Base-by-base conservation (phyloP, 2,113 vertebrate genomes). In the Hiodon alosoides region DNA sequence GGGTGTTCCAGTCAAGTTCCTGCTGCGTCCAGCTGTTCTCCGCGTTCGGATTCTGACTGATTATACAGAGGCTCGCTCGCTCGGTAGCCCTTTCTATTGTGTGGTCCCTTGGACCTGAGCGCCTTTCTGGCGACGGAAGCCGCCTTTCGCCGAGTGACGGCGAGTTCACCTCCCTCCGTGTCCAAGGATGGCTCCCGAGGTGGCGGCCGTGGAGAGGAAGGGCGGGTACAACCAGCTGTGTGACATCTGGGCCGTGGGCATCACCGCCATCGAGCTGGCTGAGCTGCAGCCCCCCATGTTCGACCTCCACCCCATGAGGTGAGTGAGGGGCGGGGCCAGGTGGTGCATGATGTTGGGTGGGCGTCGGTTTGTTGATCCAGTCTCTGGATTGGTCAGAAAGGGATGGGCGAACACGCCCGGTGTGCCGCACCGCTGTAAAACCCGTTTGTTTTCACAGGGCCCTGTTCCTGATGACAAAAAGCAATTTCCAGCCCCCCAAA, bases 211-310 rank as follows among this genome's bases (percentile, higher is more conserved):
- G n/a, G 97, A 98, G 83, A 91, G 97, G 81, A 98, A 98, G 88
- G 97, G 97, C 16, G 97, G 97, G 7, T 99, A 99, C 84, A 99
- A 99, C 83, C 97, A 99, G 52, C 90, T 98, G 53, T 99, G 97
- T 90, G 97, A 99, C 68, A 94, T 98, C 76, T 98, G 97, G 97
- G 97, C 97, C 0, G 97, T 98, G 82, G 97, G 97, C 31, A 99
- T 99, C 80, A 99, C 97, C 5, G 94, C 96, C 74, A 99, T 99
- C 79, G 97, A 99, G 80, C 92, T 99, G 59, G 97, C 96, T 0
- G 97, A 99, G 72, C 94, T 98, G 9, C 97, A 99, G 71, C 97
- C 97, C 0, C 97, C 97, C 4, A 99, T 98, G 97, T 99, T 99
- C 83, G 97, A 98, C 85, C 82, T 98, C 4, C 96, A 98, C 85